A percentile compares a stretch with the other conserved stretches of the same genome.
phyloP scores from a whole-genome alignment of 2,113 vertebrate species.

The Scalopus aquaticus region DNA sequence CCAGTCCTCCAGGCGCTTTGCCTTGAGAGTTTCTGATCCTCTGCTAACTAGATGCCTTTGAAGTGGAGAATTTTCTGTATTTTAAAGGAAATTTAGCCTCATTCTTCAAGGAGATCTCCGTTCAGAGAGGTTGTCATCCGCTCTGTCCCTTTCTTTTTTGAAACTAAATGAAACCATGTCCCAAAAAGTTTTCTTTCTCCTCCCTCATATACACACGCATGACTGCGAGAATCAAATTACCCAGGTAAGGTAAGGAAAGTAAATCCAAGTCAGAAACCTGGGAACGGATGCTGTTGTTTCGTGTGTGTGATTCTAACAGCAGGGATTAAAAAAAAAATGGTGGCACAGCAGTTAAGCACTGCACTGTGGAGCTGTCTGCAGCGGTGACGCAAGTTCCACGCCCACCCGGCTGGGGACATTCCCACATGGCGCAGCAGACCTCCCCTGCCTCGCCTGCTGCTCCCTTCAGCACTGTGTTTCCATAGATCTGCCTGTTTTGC shows the following conservation, averaged over 20 bases:
- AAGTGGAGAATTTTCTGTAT: background rate
- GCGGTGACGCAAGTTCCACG: too few species aligned
- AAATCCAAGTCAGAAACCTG: background rate
- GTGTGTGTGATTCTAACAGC: constrained; percentile 21
- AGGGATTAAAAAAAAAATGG: background rate
- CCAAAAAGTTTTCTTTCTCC: background rate
- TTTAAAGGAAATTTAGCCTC: constrained; percentile 26
- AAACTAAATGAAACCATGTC: background rate
- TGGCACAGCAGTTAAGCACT: too few species aligned
- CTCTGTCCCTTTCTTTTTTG: background rate
- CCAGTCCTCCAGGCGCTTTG: background rate
- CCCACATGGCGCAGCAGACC: too few species aligned
- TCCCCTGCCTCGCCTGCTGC: too few species aligned
- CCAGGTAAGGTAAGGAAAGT: background rate
- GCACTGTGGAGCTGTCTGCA: too few species aligned
- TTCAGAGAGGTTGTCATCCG: background rate
- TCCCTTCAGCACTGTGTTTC: too few species aligned
- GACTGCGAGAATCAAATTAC: background rate
- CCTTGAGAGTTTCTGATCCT: background rate
- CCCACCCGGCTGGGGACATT: too few species aligned
- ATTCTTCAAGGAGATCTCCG: background rate
- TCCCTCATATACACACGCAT: background rate
- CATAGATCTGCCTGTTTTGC: too few species aligned
- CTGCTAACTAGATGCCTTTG: background rate
- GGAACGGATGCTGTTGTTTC: background rate